phyloP scores from a whole-genome alignment of 2,888 invertebrate species.

The Eilema griseolum region DNA sequence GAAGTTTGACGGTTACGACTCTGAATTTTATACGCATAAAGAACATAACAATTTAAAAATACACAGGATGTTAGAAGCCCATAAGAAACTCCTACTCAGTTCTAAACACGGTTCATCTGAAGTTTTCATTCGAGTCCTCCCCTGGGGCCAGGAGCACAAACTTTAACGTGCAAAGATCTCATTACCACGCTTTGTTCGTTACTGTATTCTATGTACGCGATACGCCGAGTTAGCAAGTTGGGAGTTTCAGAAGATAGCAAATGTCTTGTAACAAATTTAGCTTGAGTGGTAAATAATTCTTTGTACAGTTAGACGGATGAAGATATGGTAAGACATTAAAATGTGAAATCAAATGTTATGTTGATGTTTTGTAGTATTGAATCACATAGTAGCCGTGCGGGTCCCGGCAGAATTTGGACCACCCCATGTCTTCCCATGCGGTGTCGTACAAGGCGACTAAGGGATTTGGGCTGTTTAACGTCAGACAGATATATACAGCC shows the following conservation, averaged over 20 bases:
- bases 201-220: slow-evolving; percentile 50
- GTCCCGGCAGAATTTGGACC: too few species aligned
- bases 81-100: slow-evolving; percentile 26
- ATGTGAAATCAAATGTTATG: not conserved
- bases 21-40: too few species aligned
- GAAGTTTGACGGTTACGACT: too few species aligned
- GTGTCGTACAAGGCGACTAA: too few species aligned
- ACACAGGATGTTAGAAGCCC: slow-evolving; percentile 9
- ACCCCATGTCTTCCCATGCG: too few species aligned
- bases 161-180: slow-evolving; percentile 68
- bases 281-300: slow-evolving; percentile 26
- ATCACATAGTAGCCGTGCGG: too few species aligned
- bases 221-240: slow-evolving; percentile 44
- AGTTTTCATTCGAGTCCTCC: slow-evolving; percentile 37
- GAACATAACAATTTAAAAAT: too few species aligned
- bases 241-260: slow-evolving; percentile 22
- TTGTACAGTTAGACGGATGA: slow-evolving; percentile 12
- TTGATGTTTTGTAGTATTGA: too few species aligned
- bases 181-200: slow-evolving; percentile 62
- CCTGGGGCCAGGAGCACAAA: slow-evolving; percentile 49
- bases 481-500: too few species aligned
- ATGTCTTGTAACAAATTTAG: slow-evolving; percentile 34
- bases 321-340: not conserved
- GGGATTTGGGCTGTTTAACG: too few species aligned
- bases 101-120: slow-evolving; percentile 43